Evolutionary conservation across 2,888 invertebrate genomes (phyloP).

Genomic region (Agonopterix subpropinquella): DNA sequence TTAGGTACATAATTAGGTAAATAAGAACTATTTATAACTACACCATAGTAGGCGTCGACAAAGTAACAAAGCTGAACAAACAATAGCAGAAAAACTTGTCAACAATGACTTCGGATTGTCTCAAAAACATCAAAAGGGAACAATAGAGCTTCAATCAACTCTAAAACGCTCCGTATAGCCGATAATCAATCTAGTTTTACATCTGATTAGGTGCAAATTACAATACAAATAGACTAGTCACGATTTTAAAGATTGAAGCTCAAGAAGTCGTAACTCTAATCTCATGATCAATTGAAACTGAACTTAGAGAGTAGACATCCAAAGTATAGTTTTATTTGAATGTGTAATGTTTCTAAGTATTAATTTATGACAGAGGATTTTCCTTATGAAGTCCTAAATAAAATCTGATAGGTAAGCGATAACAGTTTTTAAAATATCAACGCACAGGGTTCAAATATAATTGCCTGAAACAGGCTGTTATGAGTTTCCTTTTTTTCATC

Average conservation of each 20-base stretch:
- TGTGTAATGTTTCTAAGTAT: slow-evolving; percentile 8
- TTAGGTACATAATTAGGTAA: no score
- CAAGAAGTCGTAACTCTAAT: slow-evolving; percentile 18
- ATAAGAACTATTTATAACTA: not conserved
- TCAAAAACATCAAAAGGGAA: slow-evolving; percentile 36
- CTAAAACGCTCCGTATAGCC: slow-evolving; percentile 39
- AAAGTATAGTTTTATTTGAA: no score
- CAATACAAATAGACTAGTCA: slow-evolving; percentile 70
- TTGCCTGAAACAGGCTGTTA: slow-evolving; percentile 15
- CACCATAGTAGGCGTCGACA: slow-evolving; percentile 18
- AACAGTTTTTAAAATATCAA: slow-evolving; percentile 24
- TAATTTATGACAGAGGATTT: slow-evolving; percentile 6
- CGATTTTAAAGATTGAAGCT: slow-evolving; percentile 32
- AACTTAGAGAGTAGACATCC: no score
- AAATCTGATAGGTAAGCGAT: slow-evolving; percentile 20
- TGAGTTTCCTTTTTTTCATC: slow-evolving; percentile 16
- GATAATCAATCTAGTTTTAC: slow-evolving; percentile 72
- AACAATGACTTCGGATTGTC: slow-evolving; percentile 42
- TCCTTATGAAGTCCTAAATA: slow-evolving; percentile 29
- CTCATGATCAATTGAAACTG: no score
- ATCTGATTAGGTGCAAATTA: slow-evolving; percentile 73
- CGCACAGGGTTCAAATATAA: slow-evolving; percentile 29
- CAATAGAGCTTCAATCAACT: slow-evolving; percentile 47
- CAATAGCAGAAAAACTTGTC: slow-evolving; percentile 23
- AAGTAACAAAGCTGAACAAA: slow-evolving; percentile 17